Conservation (phyloP, 1,140 invertebrate species). For the Pogonognathellus flavescens region DNA sequence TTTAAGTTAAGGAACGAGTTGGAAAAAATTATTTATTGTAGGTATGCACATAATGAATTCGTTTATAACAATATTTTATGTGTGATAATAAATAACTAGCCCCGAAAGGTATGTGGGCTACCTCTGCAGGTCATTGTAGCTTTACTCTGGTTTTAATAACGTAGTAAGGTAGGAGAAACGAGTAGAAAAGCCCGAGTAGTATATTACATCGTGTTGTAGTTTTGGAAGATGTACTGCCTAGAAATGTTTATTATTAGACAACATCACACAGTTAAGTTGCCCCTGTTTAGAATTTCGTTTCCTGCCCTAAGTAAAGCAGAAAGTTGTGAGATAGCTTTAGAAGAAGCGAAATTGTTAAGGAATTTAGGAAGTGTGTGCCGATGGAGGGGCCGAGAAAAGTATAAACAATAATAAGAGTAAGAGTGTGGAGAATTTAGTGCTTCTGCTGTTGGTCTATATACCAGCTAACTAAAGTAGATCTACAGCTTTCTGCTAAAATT, state of each 20-base stretch:
- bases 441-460: no score
- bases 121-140: slow-evolving; percentile 29
- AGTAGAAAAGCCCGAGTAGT: no score
- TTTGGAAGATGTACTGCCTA: no score
- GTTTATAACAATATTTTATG: no score
- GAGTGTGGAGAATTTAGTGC: no score
- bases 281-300: slow-evolving; percentile 3
- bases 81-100: no score
- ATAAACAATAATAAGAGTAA: slow-evolving; percentile 2
- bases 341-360: not conserved
- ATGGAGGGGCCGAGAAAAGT: not conserved
- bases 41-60: no score
- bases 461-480: not conserved
- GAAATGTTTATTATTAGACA: slow-evolving; percentile 13
- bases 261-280: slow-evolving; percentile 1
- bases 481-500: not conserved
- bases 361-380: slow-evolving; percentile 9
- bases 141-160: not conserved
- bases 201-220: no score
- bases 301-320: slow-evolving; percentile 2
- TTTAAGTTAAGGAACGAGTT: no score
- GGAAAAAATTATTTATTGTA: no score
- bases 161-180: no score
- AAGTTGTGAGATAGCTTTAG: not conserved
- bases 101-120: no score